phyloP scores from a whole-genome alignment of 35 echinoderm and acorn worm genomes.

The Diadema setosum region DNA sequence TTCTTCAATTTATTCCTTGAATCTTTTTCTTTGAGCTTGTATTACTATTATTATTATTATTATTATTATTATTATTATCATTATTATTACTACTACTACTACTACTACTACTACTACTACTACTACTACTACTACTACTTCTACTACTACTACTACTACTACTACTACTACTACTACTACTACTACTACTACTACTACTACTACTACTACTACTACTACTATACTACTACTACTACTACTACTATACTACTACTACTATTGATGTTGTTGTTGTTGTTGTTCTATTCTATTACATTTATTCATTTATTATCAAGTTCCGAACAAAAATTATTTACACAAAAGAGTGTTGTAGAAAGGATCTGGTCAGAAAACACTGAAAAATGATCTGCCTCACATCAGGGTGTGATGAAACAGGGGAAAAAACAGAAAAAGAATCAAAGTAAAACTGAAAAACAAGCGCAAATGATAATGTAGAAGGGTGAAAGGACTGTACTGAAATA shows the following conservation, averaged over 20 bases:
- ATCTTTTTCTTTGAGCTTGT: background rate
- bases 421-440: too few species aligned
- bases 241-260: too few species aligned
- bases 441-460: too few species aligned
- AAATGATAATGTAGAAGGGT: too few species aligned
- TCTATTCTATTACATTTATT: background rate
- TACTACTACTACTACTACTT: background rate
- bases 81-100: background rate
- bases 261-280: background rate
- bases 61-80: background rate
- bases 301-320: background rate
- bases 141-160: background rate
- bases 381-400: too few species aligned
- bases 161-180: background rate
- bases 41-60: background rate
- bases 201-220: too few species aligned
- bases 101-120: background rate
- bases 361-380: too few species aligned
- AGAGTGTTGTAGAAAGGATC: too few species aligned
- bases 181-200: background rate
- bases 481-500: too few species aligned
- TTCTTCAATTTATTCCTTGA: background rate
- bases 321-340: background rate
- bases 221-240: too few species aligned
- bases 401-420: too few species aligned